phyloP scores from a whole-genome alignment of 2,113 vertebrate genomes.

The Fukomys damarensis region DNA sequence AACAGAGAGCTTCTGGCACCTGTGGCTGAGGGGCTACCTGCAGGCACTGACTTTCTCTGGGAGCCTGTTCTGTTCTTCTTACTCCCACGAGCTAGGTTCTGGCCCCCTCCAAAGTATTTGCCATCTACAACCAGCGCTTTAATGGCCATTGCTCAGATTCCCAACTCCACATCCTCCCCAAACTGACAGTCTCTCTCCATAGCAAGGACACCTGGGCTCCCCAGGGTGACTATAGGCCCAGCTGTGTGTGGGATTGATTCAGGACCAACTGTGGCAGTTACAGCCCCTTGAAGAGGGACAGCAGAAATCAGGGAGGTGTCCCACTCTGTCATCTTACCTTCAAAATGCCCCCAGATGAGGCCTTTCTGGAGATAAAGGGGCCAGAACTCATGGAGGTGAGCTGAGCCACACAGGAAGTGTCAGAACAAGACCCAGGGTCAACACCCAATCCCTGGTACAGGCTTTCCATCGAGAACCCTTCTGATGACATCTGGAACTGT shows the following conservation, averaged over 20 bases:
- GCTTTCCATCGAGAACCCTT: not conserved
- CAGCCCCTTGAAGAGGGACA: not conserved
- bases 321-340: not conserved
- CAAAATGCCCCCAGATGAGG: not conserved
- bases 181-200: not conserved
- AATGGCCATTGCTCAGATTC: not conserved
- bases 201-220: not conserved
- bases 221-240: no score
- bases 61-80: not conserved
- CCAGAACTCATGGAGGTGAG: not conserved
- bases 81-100: not conserved
- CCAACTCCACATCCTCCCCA: not conserved
- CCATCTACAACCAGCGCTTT: not conserved
- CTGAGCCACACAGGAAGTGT: not conserved
- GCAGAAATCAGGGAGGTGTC: accelerated
- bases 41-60: not conserved
- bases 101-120: not conserved
- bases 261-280: not conserved
- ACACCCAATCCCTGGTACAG: accelerated
- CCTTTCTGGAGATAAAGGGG: not conserved
- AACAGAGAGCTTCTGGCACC: not conserved
- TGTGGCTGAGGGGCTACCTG: not conserved
- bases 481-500: no score
- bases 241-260: not conserved
- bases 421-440: not conserved